phyloP scores from a whole-genome alignment of 2,797 vertebrate genomes.

The Pristis pectinata region DNA sequence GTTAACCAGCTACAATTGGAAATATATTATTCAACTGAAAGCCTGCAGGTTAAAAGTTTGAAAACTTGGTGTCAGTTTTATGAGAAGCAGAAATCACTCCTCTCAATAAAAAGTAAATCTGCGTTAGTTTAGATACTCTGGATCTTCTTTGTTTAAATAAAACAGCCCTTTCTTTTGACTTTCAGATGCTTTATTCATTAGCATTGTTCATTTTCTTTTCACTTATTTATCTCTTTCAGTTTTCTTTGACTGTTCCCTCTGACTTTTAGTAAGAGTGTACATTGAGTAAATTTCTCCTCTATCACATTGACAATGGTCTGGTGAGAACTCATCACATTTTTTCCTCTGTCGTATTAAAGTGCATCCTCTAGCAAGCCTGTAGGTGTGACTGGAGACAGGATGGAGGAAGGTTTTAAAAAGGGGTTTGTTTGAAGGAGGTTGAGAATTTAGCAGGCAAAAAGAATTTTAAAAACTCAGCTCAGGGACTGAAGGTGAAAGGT shows the following conservation, averaged over 20 bases:
- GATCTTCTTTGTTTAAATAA: neutral
- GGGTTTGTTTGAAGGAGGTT: neutral
- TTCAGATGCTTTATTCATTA: neutral
- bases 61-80: neutral
- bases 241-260: neutral
- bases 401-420: neutral
- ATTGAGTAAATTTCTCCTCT: neutral
- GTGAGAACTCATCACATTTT: neutral
- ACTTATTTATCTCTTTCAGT: neutral
- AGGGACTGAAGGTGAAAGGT: neutral
- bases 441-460: neutral
- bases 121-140: neutral
- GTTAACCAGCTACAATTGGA: neutral
- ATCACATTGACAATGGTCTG: neutral
- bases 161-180: neutral
- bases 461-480: neutral
- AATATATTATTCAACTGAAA: conserved; percentile 2
- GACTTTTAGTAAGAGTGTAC: neutral
- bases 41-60: neutral
- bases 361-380: neutral
- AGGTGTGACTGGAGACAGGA: neutral
- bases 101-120: neutral
- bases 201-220: neutral
- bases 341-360: neutral
- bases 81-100: neutral